Percentiles rank a stretch among this genome's conserved stretches.
Conservation (phyloP, 2,888 invertebrate genomes). For the Spodoptera picta region DNA sequence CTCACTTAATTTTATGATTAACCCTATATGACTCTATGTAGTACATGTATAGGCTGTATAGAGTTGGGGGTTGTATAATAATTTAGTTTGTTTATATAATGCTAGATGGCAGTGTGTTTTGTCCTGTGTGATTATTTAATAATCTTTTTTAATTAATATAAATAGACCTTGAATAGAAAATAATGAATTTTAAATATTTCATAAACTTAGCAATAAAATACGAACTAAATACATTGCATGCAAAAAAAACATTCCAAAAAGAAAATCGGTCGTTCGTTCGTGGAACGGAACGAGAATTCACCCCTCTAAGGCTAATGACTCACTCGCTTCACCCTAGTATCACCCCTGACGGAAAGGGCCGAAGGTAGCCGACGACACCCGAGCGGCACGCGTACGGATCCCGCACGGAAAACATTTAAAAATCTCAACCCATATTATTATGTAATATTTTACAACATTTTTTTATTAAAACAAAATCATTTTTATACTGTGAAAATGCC, state of each 20-base stretch:
- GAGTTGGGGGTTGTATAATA: too few relatives aligned
- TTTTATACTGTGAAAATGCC: slow-evolving; percentile 53
- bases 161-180: too few relatives aligned
- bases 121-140: neutral
- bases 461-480: slow-evolving; percentile 59
- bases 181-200: too few relatives aligned
- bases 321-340: slow-evolving; percentile 68
- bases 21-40: too few relatives aligned
- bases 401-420: slow-evolving; percentile 76
- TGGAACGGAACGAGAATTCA: slow-evolving; percentile 79
- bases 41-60: too few relatives aligned
- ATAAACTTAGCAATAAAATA: too few relatives aligned
- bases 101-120: slow-evolving; percentile 26
- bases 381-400: slow-evolving; percentile 68
- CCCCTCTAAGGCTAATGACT: slow-evolving; percentile 83
- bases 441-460: slow-evolving; percentile 74
- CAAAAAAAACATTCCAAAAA: slow-evolving; percentile 8
- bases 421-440: slow-evolving; percentile 75
- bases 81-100: slow-evolving; percentile 9
- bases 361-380: slow-evolving; percentile 69
- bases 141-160: too few relatives aligned
- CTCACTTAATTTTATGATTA: too few relatives aligned
- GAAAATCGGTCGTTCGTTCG: slow-evolving; percentile 38
- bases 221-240: too few relatives aligned
- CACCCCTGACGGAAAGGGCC: slow-evolving; percentile 64